Evolutionary conservation across 2,888 invertebrate genomes (phyloP), one percentile per base, ranked within the genome.

Genomic region (Mesorhabditis spiculigera): DNA sequence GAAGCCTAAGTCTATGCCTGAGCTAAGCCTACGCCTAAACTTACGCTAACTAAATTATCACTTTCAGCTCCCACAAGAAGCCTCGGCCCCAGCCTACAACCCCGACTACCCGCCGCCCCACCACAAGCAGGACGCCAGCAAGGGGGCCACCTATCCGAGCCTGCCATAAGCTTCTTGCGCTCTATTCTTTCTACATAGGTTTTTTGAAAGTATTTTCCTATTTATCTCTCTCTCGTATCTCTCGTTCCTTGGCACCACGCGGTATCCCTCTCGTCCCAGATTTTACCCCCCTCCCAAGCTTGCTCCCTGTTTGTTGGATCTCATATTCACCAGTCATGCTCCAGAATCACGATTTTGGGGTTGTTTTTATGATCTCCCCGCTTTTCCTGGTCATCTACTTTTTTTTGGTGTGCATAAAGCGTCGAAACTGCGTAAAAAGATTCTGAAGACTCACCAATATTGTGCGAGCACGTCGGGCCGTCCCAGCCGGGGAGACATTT

Each of bases 401-500:
- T 28, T n/a, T 28, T 3, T 28, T 28, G 28, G 28, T 28, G 28
- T 28, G 28, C 3, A 28, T 28, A 28, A 28, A 28, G 28, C 28
- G 28, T 28, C 28, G 28, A 28, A 28, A 28, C 1, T 28, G 28
- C 28, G 28, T 28, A 28, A 28, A 28, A 28, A 28, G 28, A 28
- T 28, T 28, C 28, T 28, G 28, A 28, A 85, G 42, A 81, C 79
- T 73, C n/a, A 86, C 86, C 86, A 63, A 86, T 84, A 73, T 86
- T 86, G 8, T 75, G 75, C 63, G 95, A 94, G 87, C 98, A 98
- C 73, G 92, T 91, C 81, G 93, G 92, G 72, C 98, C 98, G 86
- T 94, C 94, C 96, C 97, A 98, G 62, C 98, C 98, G 41, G 94
- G 92, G 68, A 93, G 89, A 87, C 98, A 98, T 86, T 94, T 93